Percentiles rank a stretch among this genome's conserved stretches.
Evolutionary conservation across 2,888 invertebrate species (phyloP).

Genomic region (Eurytoma adleriae): DNA sequence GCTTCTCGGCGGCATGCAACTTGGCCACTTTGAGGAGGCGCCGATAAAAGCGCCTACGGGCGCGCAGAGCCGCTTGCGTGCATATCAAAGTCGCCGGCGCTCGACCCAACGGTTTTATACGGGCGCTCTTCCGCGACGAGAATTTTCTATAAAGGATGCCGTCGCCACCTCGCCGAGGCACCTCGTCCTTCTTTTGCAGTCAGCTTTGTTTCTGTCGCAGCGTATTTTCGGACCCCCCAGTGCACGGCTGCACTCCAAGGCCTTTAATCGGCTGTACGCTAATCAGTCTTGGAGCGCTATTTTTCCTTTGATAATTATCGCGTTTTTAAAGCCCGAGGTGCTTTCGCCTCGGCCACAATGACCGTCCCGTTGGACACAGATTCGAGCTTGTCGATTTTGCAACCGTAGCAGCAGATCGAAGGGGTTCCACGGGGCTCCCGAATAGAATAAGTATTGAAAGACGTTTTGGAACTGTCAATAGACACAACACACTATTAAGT

Average conservation of each 20-base stretch:
- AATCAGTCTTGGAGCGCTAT: not conserved
- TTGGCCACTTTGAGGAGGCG: slow-evolving; percentile 4
- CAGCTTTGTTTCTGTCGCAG: not conserved
- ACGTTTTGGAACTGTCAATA: too few relatives aligned
- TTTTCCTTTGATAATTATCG: not conserved
- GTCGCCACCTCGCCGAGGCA: not conserved
- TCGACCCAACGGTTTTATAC: not conserved
- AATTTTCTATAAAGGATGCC: slow-evolving; percentile 26
- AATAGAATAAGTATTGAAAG: too few relatives aligned
- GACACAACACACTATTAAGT: too few relatives aligned
- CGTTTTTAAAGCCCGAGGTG: not conserved
- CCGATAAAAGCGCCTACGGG: not conserved
- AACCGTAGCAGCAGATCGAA: too few relatives aligned
- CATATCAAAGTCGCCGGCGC: not conserved
- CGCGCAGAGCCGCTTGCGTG: not conserved
- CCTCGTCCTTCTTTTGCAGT: slow-evolving; percentile 21
- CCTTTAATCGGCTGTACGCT: not conserved
- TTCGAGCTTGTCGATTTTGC: too few relatives aligned
- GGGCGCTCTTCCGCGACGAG: slow-evolving; percentile 34
- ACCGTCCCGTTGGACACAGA: too few relatives aligned
- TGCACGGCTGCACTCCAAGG: slow-evolving; percentile 37
- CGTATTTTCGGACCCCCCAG: slow-evolving; percentile 7
- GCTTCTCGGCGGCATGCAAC: not conserved
- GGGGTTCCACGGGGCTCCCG: too few relatives aligned
- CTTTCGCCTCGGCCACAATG: not conserved